A percentile compares a stretch with the other conserved stretches of the same genome.
Evolutionary conservation across 2,113 vertebrate genomes (phyloP).

Genomic region (Ursus arctos): DNA sequence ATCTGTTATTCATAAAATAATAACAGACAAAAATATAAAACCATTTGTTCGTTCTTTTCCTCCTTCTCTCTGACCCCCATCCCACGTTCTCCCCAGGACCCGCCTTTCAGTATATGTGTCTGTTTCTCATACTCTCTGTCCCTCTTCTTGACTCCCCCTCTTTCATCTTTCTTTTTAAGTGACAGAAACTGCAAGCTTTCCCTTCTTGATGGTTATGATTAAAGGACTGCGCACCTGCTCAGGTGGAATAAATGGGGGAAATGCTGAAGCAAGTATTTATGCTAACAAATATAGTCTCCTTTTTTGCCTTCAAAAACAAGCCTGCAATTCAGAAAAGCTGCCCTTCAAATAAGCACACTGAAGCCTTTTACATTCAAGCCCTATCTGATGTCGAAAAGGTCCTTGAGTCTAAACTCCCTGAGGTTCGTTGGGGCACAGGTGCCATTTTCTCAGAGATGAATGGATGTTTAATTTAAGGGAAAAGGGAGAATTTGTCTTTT

Average conservation of each 20-base stretch:
- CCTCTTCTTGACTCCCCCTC: not conserved
- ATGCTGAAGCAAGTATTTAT: conserved; percentile 64
- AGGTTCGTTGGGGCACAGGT: conserved; percentile 4
- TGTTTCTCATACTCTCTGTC: not conserved
- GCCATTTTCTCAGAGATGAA: conserved; percentile 47
- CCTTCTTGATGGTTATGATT: conserved; percentile 60
- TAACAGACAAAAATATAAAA: not conserved
- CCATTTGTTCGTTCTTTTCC: not conserved
- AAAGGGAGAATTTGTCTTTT: conserved; percentile 25
- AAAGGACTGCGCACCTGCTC: conserved; percentile 72
- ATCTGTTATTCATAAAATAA: conserved; percentile 22
- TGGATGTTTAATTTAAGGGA: not conserved
- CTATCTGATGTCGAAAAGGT: conserved; percentile 29
- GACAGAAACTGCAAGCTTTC: conserved; percentile 56
- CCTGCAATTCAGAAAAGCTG: not conserved
- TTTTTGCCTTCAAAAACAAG: conserved; percentile 55
- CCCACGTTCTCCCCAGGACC: not conserved
- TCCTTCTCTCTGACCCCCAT: not conserved
- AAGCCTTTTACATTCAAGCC: conserved; percentile 37
- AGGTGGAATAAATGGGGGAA: conserved; percentile 71
- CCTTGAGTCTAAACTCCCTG: not conserved
- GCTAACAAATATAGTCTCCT: conserved; percentile 32
- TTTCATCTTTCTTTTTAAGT: conserved; percentile 44
- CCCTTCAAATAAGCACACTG: not conserved
- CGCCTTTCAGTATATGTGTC: not conserved